Percentiles rank a stretch among this genome's conserved stretches.
Conservation (phyloP, 2,113 vertebrate species). For the Apistogramma diplotaenia region DNA sequence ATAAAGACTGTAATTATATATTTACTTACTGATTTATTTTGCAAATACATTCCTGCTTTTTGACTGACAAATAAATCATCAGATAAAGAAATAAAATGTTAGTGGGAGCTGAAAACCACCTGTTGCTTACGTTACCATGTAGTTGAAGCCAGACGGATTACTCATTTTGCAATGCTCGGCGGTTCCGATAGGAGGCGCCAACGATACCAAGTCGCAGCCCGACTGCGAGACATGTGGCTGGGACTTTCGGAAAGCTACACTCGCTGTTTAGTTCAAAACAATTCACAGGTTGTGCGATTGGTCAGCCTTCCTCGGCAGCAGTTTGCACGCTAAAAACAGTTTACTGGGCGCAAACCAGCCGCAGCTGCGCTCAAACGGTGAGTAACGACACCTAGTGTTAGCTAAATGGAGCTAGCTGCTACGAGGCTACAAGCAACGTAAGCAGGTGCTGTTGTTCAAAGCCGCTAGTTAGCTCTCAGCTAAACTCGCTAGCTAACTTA, state of each 20-base stretch:
- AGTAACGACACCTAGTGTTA: conserved; percentile 27
- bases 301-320: neutral
- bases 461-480: conserved; percentile 48
- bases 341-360: neutral
- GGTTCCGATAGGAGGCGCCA: conserved; percentile 37
- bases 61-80: neutral
- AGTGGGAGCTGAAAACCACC: neutral
- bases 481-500: conserved; percentile 34
- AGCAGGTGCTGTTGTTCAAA: conserved; percentile 68
- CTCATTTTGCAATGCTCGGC: neutral
- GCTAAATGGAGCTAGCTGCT: conserved; percentile 41
- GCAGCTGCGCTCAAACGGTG: conserved; percentile 40
- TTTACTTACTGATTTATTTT: neutral
- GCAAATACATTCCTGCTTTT: too few relatives aligned
- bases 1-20: neutral
- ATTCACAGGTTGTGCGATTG: neutral
- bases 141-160: neutral
- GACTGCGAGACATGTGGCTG: conserved; percentile 71
- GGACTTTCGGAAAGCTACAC: conserved; percentile 64
- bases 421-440: conserved; percentile 57
- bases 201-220: conserved; percentile 10
- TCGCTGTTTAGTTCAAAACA: conserved; percentile 41
- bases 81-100: neutral
- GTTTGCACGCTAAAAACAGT: neutral
- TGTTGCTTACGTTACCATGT: neutral